Evolutionary conservation across 2,888 invertebrate genomes (phyloP), one percentile per base, ranked within the genome.

Genomic region (Lasius platythorax): DNA sequence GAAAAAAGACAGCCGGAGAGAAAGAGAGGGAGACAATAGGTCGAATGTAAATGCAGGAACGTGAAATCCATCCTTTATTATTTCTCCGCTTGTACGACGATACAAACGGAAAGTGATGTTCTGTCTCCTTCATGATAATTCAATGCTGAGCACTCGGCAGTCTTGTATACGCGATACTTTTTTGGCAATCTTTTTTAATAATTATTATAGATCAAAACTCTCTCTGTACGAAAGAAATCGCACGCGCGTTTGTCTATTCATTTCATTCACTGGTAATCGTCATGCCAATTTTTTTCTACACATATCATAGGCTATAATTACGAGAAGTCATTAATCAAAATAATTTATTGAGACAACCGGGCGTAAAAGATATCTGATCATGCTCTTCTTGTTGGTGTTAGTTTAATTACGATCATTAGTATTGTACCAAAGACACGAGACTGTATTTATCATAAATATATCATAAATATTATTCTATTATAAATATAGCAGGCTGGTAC

Each of bases 31-130:
- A 92, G 92, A 94, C 94, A 94, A 94, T 94, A 93, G 94, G 93
- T 93, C 93, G 94, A 94, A 94, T 94, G 94, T 92, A 94, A 94
- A 94, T 94, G 94, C 91, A 89, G 83, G 92, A 92, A 94, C 94
- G 93, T 94, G 94, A 94, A 91, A 91, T 89, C 91, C 92, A 93
- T 94, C 90, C 86, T 91, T 23, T 92, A 94, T 93, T 88, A 78
- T 72, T 85, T 68, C 86, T 85, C 82, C 87, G 87, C 90, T 89
- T 87, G 89, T 87, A 85, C 89, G 84, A 87, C 87, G 89, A 88
- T 56, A 91, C 85, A 79, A 89, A 84, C 86, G 84, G 87, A 88
- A 91, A 88, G 84, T 85, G 85, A 86, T 83, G 79, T 72, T 81
- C 78, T 74, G 85, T 82, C 83, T 58, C 83, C 23, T 11, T 73